Percentiles rank a stretch among this genome's conserved stretches.
Evolutionary conservation across 2,888 invertebrate species (phyloP).

Genomic region (Arge pagana): DNA sequence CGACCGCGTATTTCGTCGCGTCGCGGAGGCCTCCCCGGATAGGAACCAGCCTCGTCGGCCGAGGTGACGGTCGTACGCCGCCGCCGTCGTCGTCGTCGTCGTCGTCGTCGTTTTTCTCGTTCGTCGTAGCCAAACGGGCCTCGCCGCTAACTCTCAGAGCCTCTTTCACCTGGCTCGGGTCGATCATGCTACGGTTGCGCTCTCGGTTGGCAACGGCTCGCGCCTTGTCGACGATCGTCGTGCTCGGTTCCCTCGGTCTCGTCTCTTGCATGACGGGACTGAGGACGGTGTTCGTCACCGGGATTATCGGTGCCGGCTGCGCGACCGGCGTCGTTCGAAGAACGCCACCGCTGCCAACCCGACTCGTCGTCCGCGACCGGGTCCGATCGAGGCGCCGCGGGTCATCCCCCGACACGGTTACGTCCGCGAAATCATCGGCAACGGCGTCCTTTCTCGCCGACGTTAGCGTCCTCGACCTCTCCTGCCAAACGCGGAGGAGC

Average conservation of each 20-base stretch:
- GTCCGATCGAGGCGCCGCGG: slow-evolving; percentile 59
- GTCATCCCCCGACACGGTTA: slow-evolving; percentile 55
- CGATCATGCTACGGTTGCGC: slow-evolving; percentile 57
- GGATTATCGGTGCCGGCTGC: slow-evolving; percentile 49
- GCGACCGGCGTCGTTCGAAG: slow-evolving; percentile 44
- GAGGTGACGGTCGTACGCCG: slow-evolving; percentile 1
- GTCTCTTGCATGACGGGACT: slow-evolving; percentile 57
- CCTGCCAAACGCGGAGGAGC: slow-evolving; percentile 71
- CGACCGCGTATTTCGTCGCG: slow-evolving; percentile 52
- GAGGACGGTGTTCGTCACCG: slow-evolving; percentile 54
- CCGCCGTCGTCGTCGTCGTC: slow-evolving; percentile 13
- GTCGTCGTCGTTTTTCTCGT: slow-evolving; percentile 30
- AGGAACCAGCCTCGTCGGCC: slow-evolving; percentile 34
- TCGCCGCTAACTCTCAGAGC: slow-evolving; percentile 27
- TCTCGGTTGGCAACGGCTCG: slow-evolving; percentile 55
- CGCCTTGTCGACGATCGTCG: slow-evolving; percentile 44
- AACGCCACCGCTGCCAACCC: slow-evolving; percentile 27
- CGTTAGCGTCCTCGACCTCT: slow-evolving; percentile 64
- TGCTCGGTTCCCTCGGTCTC: slow-evolving; percentile 46
- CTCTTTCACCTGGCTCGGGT: slow-evolving; percentile 55
- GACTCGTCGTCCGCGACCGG: slow-evolving; percentile 25
- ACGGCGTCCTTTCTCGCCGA: slow-evolving; percentile 47
- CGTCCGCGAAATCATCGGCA: slow-evolving; percentile 54
- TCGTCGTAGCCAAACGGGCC: slow-evolving; percentile 19
- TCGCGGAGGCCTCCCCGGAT: too few species aligned